Percentiles rank a stretch among this genome's conserved stretches.
These are phyloP conservation scores for Brachyhypopomus gauderio DNA, from an alignment of 2,113 vertebrate genomes.

Conservation along the genomic window DNA sequence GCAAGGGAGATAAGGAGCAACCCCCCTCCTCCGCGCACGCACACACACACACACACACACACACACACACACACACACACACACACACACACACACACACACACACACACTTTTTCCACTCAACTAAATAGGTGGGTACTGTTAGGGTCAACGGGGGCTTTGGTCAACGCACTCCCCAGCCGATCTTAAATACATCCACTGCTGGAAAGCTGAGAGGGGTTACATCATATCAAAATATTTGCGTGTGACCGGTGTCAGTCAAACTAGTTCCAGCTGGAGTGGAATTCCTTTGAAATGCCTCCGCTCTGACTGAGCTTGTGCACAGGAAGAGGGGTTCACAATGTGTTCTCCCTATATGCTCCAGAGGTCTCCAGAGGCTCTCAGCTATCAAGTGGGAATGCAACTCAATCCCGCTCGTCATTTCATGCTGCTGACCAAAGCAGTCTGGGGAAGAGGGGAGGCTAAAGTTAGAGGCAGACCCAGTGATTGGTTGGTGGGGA, in stretches of 20 bases:
- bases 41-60: too few relatives aligned
- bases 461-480: conserved; percentile 46
- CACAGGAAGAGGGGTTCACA: conserved; percentile 13
- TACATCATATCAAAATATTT: not conserved
- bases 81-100: too few relatives aligned
- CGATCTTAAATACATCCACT: not conserved
- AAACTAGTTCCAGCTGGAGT: conserved; percentile 31
- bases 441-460: conserved; percentile 23
- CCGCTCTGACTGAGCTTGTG: not conserved
- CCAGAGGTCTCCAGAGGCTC: conserved; percentile 2
- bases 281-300: conserved; percentile 12
- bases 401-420: conserved; percentile 33
- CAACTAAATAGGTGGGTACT: not conserved
- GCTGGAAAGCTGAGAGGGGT: not conserved
- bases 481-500: conserved; percentile 14
- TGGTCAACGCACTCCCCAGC: not conserved
- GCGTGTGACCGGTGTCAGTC: not conserved
- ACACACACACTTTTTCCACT: not conserved
- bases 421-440: conserved; percentile 33
- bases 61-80: too few relatives aligned
- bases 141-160: not conserved
- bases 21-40: too few relatives aligned
- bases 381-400: conserved; percentile 30
- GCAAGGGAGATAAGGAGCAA: not conserved
- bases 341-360: conserved; percentile 7